These are phyloP conservation scores for Pristis pectinata DNA, from an alignment of 2,797 vertebrate species.

Conservation along the genomic window DNA sequence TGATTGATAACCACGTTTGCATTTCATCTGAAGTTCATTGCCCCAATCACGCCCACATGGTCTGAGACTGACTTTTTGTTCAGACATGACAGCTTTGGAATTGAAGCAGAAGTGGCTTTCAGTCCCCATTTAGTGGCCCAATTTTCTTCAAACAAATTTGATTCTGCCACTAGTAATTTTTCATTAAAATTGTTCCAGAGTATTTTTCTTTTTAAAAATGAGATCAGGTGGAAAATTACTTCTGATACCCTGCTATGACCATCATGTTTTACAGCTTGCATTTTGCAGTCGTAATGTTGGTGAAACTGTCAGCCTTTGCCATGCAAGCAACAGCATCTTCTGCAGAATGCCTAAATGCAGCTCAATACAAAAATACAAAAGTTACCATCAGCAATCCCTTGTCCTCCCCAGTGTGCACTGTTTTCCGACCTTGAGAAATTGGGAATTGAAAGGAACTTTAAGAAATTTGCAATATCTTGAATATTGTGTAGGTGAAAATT, in stretches of 20 bases:
- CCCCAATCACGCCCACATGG: background rate
- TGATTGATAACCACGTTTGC: background rate
- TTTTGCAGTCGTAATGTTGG: background rate
- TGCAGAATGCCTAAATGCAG: no score
- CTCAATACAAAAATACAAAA: no score
- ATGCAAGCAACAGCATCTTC: no score
- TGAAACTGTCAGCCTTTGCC: background rate
- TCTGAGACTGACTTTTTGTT: background rate
- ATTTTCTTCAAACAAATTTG: background rate
- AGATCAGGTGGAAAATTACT: background rate
- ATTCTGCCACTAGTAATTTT: no score
- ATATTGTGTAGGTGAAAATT: no score
- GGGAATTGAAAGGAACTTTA: no score
- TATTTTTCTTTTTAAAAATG: background rate
- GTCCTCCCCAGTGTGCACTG: no score
- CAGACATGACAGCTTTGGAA: background rate
- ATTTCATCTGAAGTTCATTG: slow-evolving; percentile 8
- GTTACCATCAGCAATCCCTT: no score
- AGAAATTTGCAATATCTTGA: no score
- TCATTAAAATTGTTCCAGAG: background rate
- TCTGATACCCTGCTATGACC: background rate
- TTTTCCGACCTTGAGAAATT: no score
- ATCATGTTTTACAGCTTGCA: background rate
- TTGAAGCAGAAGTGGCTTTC: background rate
- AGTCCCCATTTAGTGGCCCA: background rate